Evolutionary conservation across 2,113 vertebrate species (phyloP).

Genomic region (Bubo bubo): DNA sequence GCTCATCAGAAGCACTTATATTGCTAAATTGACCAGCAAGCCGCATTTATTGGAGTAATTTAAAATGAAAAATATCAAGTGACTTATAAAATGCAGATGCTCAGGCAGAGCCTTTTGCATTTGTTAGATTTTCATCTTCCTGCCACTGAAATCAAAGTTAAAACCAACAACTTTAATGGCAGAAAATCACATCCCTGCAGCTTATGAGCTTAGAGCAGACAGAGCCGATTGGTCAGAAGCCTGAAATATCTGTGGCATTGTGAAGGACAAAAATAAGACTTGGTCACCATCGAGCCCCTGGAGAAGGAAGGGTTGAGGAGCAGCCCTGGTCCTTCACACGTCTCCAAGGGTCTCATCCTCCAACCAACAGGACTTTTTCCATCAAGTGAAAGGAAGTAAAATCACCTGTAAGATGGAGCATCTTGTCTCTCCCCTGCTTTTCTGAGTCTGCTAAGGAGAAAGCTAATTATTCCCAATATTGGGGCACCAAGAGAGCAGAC

Average conservation of each 20-base stretch:
- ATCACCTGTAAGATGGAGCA: accelerated
- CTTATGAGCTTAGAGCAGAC: neutral
- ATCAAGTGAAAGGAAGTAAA: neutral
- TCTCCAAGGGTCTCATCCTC: neutral
- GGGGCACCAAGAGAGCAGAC: neutral
- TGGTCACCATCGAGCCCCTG: accelerated
- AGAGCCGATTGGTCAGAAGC: neutral
- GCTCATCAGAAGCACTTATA: neutral
- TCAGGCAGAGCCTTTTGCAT: neutral
- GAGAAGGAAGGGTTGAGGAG: neutral
- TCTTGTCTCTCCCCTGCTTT: neutral
- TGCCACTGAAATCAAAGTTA: neutral
- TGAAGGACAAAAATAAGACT: neutral
- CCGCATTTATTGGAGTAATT: slow-evolving; percentile 17
- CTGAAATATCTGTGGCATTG: neutral
- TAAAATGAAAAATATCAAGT: neutral
- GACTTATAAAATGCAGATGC: neutral
- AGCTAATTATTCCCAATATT: neutral
- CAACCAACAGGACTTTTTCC: neutral
- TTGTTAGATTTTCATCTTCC: neutral
- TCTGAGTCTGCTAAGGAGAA: neutral
- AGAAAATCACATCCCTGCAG: neutral
- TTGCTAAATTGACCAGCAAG: slow-evolving; percentile 15
- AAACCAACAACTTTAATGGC: neutral
- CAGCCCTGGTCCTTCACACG: accelerated